Evolutionary conservation across 2,113 vertebrate genomes (phyloP).

Genomic region (Pantherophis guttatus): DNA sequence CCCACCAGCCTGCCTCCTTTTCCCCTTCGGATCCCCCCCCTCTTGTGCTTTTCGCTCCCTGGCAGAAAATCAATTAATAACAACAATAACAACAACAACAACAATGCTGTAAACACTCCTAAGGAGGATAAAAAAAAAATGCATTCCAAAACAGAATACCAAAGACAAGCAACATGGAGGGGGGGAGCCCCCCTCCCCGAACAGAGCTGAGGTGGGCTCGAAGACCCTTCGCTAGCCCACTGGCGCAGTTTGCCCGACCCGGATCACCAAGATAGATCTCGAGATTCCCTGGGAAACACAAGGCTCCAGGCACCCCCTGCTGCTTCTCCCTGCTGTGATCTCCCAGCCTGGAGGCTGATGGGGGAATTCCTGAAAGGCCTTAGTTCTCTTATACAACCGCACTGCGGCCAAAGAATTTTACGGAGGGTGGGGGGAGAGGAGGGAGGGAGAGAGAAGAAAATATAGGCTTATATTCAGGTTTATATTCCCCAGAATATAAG

Average conservation of each 20-base stretch:
- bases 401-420: slow-evolving; percentile 17
- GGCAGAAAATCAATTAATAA: neutral
- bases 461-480: neutral
- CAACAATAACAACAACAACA: neutral
- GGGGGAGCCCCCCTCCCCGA: neutral
- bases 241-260: neutral
- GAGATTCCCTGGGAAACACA: slow-evolving; percentile 1
- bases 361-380: slow-evolving; percentile 36
- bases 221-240: no score
- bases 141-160: neutral
- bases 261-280: neutral
- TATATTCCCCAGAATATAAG: neutral
- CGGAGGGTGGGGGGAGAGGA: neutral
- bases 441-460: neutral
- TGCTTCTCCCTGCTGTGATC: neutral
- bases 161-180: neutral
- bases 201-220: neutral
- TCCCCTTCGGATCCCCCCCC: neutral
- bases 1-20: neutral
- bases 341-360: slow-evolving; percentile 18
- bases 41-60: neutral
- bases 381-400: slow-evolving; percentile 28
- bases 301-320: neutral
- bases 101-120: neutral
- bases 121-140: neutral